Base-by-base conservation (phyloP, 2,113 vertebrate species). In the Panthera tigris region DNA sequence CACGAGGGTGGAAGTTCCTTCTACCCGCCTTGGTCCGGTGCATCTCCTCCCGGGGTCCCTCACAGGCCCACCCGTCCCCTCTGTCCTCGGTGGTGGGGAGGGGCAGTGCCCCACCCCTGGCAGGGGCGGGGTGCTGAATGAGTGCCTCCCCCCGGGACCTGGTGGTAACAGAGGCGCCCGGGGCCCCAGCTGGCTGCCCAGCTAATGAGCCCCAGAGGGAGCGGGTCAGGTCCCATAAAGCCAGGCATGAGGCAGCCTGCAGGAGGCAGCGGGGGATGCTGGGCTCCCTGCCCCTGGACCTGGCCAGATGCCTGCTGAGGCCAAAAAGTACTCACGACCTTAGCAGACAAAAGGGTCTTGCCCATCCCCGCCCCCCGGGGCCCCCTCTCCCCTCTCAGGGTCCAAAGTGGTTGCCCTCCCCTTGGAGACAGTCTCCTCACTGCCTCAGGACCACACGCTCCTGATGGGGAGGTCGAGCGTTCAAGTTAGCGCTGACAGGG, bases 111-210 rank as follows among this genome's bases (percentile, higher is more conserved):
- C 23, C 19, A 8, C 57, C 23, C 36, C 84, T 45, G 31, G n/a
- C 27, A 5, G 29, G 61, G 89, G 94, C 7, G 71, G 82, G 79
- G 73, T 36, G 69, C 3, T 14, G 63, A 74, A 61, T 74, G 48
- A 82, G 57, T 12, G 48, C n/a, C 97, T 96, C 97, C 79, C 95
- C 96, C 91, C 78, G 93, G 94, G 92, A 79, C 96, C 87, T 50
- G 83, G 95, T 97, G 97, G 97, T 94, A 96, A 97, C 63, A 36
- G 78, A 98, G 97, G 95, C 76, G 94, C 81, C 1, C 1, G 4
- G 97, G 97, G 96, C 95, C 98, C 97, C 63, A 65, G 97, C 97
- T 97, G 45, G 18, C 96, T 87, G 96, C 97, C 93, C 0, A 39
- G 86, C 91, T 98, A 97, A 97, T 74, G 83, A 96, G 33, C 66